Evolutionary conservation across 2,113 vertebrate species (phyloP).

Genomic region (Sciurus niger): DNA sequence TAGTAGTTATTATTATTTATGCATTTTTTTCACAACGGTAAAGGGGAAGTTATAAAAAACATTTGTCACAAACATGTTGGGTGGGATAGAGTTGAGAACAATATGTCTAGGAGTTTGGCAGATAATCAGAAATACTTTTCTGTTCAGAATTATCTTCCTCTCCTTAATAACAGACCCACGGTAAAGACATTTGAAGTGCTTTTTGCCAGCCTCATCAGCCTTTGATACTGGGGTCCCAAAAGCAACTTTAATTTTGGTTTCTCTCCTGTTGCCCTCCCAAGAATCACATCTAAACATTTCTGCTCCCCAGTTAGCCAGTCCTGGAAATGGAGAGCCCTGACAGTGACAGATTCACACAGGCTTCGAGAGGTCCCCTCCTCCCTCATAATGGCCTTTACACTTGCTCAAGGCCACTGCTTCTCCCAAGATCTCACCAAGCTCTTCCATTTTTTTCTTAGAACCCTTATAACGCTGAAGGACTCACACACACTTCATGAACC

Average conservation of each 20-base stretch:
- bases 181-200: background rate
- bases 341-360: background rate
- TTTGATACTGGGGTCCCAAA: background rate
- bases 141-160: background rate
- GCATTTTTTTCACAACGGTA: slow-evolving; percentile 50
- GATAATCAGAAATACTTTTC: slow-evolving; percentile 14
- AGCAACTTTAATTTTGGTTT: background rate
- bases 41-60: background rate
- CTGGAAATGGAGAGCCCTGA: background rate
- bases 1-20: background rate
- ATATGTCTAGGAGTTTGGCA: background rate
- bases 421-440: background rate
- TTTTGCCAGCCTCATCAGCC: background rate
- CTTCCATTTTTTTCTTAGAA: background rate
- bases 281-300: background rate
- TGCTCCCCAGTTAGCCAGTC: fast-evolving
- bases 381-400: background rate
- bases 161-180: background rate
- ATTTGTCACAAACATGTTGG: background rate
- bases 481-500: background rate
- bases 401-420: background rate
- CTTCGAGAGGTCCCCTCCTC: background rate
- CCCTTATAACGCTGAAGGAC: background rate
- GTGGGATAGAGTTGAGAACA: background rate
- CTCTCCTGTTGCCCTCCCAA: background rate